Conservation (phyloP, 2,113 vertebrate genomes). For the Corvus hawaiiensis region DNA sequence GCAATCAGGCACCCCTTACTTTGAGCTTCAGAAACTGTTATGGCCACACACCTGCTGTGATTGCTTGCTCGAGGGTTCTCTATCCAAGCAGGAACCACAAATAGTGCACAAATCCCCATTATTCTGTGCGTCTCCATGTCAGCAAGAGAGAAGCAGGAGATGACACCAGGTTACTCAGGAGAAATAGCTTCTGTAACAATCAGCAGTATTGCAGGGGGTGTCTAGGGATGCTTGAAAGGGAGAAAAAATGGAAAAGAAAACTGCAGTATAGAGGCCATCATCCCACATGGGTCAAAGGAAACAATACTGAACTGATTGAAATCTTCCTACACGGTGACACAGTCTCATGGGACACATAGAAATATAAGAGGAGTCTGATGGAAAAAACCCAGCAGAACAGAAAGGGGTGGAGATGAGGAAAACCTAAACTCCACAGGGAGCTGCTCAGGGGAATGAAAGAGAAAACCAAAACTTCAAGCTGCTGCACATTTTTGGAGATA, state of each 20-base stretch:
- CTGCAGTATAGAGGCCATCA: neutral
- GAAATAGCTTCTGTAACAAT: neutral
- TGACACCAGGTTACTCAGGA: neutral
- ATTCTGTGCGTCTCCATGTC: neutral
- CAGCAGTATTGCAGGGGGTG: neutral
- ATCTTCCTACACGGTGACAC: neutral
- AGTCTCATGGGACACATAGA: neutral
- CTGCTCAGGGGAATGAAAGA: neutral
- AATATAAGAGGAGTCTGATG: neutral
- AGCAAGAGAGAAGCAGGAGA: neutral
- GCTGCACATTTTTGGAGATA: neutral
- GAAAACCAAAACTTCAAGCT: neutral
- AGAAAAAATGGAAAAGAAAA: neutral
- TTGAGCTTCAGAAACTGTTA: neutral
- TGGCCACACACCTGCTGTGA: neutral
- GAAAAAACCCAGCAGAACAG: neutral
- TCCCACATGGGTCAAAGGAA: neutral
- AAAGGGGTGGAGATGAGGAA: neutral
- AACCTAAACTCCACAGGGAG: neutral
- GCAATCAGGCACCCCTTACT: neutral
- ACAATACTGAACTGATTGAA: neutral
- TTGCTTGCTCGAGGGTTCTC: neutral
- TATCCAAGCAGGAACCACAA: neutral
- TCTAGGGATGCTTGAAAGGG: neutral
- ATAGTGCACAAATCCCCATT: neutral